These are phyloP conservation scores for Ivindomyrus marchei DNA, from an alignment of 2,113 vertebrate genomes.

Conservation along the genomic window DNA sequence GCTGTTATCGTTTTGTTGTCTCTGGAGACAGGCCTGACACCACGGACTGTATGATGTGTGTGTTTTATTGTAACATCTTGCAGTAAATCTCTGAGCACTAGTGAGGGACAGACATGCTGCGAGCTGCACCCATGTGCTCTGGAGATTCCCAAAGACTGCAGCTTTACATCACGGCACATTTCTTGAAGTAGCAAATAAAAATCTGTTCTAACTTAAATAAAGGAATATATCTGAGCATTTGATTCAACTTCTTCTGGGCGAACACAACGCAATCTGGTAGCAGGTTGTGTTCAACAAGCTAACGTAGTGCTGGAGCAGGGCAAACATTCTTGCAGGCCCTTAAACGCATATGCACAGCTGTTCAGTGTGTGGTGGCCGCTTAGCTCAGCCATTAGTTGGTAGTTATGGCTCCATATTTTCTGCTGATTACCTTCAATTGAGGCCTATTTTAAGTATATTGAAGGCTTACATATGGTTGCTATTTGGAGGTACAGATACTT, in stretches of 20 bases:
- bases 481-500: constrained; percentile 81
- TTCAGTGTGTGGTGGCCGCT: constrained; percentile 2
- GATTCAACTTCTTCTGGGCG: neutral
- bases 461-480: constrained; percentile 90
- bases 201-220: neutral
- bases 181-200: neutral
- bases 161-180: neutral
- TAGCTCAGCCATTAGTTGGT: constrained; percentile 38
- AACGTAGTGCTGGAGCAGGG: neutral
- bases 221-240: neutral
- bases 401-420: constrained; percentile 73
- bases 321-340: neutral
- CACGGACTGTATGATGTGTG: neutral
- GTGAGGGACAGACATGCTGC: neutral
- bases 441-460: constrained; percentile 62
- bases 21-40: neutral
- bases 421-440: constrained; percentile 92
- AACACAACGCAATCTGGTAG: neutral
- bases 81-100: neutral
- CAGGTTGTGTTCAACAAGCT: neutral
- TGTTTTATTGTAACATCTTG: constrained; percentile 2
- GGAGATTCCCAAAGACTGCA: neutral
- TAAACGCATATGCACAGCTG: neutral
- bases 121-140: neutral
- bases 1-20: neutral